A percentile compares a stretch with the other conserved stretches of the same genome.
Evolutionary conservation across 2,888 invertebrate genomes (phyloP).

Genomic region (Tachina grossa): DNA sequence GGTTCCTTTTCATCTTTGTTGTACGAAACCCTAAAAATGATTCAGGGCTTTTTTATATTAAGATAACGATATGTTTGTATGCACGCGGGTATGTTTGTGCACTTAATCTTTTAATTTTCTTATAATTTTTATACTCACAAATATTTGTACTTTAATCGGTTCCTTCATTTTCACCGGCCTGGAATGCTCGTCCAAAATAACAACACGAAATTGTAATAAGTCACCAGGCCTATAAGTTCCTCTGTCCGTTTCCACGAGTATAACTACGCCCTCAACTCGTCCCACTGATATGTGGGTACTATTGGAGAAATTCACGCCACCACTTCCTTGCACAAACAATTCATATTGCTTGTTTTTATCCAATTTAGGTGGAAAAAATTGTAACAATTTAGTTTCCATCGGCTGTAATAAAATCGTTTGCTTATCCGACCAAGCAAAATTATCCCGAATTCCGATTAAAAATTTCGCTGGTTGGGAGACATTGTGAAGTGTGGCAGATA

Average conservation of each 20-base stretch:
- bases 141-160: slow-evolving; percentile 78
- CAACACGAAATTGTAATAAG: slow-evolving; percentile 88
- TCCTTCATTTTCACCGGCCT: slow-evolving; percentile 84
- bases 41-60: no score
- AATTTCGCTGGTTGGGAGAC: neutral
- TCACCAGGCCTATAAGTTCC: slow-evolving; percentile 94
- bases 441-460: neutral
- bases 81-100: no score
- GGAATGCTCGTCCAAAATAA: slow-evolving; percentile 89
- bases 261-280: slow-evolving; percentile 84
- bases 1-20: no score
- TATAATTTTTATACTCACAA: slow-evolving; percentile 63
- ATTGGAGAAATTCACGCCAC: slow-evolving; percentile 89
- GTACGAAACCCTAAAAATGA: no score
- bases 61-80: no score
- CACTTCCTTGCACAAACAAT: slow-evolving; percentile 84
- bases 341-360: slow-evolving; percentile 75
- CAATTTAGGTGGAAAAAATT: slow-evolving; percentile 32
- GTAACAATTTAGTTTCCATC: slow-evolving; percentile 20
- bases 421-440: slow-evolving; percentile 8
- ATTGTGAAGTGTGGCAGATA: slow-evolving; percentile 13
- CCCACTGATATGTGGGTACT: slow-evolving; percentile 88
- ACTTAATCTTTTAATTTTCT: neutral
- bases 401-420: slow-evolving; percentile 14
- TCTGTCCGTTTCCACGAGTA: slow-evolving; percentile 96